These are phyloP conservation scores for Tupiocoris notatus DNA, from an alignment of 2,888 invertebrate genomes.

Conservation along the genomic window DNA sequence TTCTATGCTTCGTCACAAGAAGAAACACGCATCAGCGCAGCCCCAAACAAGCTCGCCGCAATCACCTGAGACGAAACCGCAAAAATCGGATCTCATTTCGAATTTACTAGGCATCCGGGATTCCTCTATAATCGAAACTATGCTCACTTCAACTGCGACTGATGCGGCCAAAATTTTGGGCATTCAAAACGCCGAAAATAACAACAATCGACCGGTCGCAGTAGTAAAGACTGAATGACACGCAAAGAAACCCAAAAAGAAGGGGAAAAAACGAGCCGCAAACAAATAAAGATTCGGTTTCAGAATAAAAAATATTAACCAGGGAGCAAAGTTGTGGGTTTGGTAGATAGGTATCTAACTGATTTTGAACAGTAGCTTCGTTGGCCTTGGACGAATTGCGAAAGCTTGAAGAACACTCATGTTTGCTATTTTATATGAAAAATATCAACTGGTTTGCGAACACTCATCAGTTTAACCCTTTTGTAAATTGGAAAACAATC, in stretches of 20 bases:
- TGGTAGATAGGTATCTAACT: too few relatives aligned
- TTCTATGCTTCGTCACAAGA: slow-evolving; percentile 89
- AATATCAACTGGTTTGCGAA: too few relatives aligned
- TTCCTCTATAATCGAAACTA: slow-evolving; percentile 78
- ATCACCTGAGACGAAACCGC: slow-evolving; percentile 48
- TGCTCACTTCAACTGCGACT: slow-evolving; percentile 71
- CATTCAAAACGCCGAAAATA: slow-evolving; percentile 62
- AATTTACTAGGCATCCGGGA: slow-evolving; percentile 86
- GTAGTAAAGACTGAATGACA: not conserved
- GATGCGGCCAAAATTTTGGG: slow-evolving; percentile 84
- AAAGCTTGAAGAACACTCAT: too few relatives aligned
- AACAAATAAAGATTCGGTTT: too few relatives aligned
- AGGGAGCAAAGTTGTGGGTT: too few relatives aligned
- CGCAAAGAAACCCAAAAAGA: not conserved
- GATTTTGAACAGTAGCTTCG: too few relatives aligned
- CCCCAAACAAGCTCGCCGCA: not conserved
- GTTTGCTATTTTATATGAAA: too few relatives aligned
- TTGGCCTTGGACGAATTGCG: too few relatives aligned
- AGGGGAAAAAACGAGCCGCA: not conserved
- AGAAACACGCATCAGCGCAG: slow-evolving; percentile 67
- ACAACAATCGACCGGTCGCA: not conserved
- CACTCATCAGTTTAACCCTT: too few relatives aligned
- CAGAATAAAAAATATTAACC: too few relatives aligned
- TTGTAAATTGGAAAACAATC: too few relatives aligned
- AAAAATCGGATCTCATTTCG: slow-evolving; percentile 72